A percentile compares a stretch with the other conserved stretches of the same genome.
Evolutionary conservation across 2,113 vertebrate genomes (phyloP).

Genomic region (Burhinus oedicnemus): DNA sequence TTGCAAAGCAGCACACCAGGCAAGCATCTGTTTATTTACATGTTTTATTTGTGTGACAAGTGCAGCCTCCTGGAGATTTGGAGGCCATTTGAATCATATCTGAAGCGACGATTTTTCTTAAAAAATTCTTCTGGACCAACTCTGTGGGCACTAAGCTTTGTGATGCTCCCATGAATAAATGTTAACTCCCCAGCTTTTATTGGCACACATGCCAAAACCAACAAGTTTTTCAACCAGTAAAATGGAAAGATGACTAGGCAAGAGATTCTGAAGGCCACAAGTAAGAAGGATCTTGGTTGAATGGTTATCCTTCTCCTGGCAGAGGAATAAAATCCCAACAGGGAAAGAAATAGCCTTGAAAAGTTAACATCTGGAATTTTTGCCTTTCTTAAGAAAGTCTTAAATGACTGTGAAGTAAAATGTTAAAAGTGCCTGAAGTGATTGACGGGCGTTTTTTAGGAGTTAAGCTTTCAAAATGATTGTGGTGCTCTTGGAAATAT

Average conservation of each 20-base stretch:
- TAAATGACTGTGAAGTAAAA: neutral
- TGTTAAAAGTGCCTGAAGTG: neutral
- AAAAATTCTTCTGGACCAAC: neutral
- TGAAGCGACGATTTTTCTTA: neutral
- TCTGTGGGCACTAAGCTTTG: neutral
- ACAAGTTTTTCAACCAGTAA: neutral
- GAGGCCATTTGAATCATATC: neutral
- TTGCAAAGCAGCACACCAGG: neutral
- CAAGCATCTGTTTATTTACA: slow-evolving; percentile 45
- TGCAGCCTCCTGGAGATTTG: neutral
- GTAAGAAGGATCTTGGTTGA: neutral
- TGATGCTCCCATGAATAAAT: neutral
- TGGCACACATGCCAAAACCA: neutral
- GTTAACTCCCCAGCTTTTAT: neutral
- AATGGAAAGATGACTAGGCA: neutral
- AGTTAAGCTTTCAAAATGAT: neutral
- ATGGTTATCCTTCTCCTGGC: neutral
- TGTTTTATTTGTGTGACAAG: slow-evolving; percentile 32
- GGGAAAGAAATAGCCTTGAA: neutral
- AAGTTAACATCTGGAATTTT: neutral
- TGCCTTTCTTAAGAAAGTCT: neutral
- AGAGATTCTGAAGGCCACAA: neutral
- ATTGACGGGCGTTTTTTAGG: neutral
- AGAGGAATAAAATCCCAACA: neutral
- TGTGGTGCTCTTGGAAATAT: neutral